These are phyloP conservation scores for Lagodon rhomboides DNA, from an alignment of 2,797 vertebrate genomes.

Conservation along the genomic window DNA sequence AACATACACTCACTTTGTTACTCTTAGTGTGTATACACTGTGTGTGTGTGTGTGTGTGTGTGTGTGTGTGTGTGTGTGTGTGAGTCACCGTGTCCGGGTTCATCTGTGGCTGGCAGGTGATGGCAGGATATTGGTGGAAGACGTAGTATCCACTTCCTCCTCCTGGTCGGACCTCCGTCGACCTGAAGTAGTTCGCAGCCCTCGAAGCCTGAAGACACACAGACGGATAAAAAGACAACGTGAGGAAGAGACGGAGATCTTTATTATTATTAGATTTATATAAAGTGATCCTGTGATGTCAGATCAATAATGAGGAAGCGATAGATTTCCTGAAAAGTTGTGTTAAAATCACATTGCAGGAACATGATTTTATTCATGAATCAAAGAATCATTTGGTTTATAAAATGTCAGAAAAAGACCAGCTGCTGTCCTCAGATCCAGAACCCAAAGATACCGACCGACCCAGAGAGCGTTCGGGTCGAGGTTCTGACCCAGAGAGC, in stretches of 20 bases:
- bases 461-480: no score
- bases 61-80: slow-evolving; percentile 25
- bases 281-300: neutral
- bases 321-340: no score
- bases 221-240: neutral
- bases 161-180: fast-evolving
- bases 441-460: no score
- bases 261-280: no score
- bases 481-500: no score
- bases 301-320: neutral
- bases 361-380: no score
- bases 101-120: slow-evolving; percentile 37
- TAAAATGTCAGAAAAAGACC: no score
- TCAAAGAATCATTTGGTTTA: no score
- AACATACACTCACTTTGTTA: neutral
- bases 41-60: neutral
- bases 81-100: slow-evolving; percentile 54
- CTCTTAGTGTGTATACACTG: neutral
- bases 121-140: slow-evolving; percentile 45
- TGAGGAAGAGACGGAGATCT: neutral
- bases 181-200: neutral
- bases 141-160: slow-evolving; percentile 76
- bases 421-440: no score
- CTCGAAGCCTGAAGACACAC: fast-evolving
- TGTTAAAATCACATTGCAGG: no score